These are phyloP conservation scores for Litocranius walleri DNA, from an alignment of 2,113 vertebrate species.

Conservation along the genomic window DNA sequence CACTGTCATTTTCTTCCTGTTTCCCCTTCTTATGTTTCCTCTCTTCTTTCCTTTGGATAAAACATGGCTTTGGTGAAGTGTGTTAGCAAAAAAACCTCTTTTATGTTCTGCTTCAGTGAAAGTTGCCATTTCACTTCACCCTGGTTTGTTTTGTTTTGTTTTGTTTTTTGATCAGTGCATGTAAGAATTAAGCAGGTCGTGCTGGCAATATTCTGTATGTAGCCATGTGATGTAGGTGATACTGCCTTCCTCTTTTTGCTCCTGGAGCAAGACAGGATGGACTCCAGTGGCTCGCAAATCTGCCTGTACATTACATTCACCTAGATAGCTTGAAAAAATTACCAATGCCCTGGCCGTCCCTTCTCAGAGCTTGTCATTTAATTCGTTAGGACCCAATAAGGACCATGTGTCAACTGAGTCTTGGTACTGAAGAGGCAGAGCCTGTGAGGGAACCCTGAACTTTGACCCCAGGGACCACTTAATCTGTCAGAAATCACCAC, in stretches of 20 bases:
- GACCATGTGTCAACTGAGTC: not conserved
- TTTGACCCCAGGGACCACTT: conserved; percentile 36
- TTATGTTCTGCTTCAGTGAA: conserved; percentile 24
- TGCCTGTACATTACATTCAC: not conserved
- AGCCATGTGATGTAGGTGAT: not conserved
- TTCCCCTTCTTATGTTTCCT: not conserved
- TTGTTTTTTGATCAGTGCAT: not conserved
- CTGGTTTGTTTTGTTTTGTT: not conserved
- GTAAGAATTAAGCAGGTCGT: not conserved
- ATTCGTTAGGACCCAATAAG: not conserved
- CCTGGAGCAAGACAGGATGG: not conserved
- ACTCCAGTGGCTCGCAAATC: not conserved
- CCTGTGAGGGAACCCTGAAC: conserved; percentile 33
- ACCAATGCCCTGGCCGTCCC: not conserved
- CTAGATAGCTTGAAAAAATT: not conserved
- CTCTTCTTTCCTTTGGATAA: not conserved
- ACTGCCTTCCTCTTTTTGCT: not conserved
- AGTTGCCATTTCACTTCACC: not conserved
- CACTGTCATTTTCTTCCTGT: not conserved
- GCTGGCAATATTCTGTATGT: not conserved
- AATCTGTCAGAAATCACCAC: conserved; percentile 51
- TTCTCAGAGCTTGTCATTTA: not conserved
- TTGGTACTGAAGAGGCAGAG: conserved; percentile 24
- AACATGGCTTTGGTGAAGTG: not conserved
- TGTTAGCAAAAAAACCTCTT: not conserved